Evolutionary conservation across 2,797 vertebrate genomes (phyloP), one percentile per base, ranked within the genome.

Genomic region (Sparidentex hasta): DNA sequence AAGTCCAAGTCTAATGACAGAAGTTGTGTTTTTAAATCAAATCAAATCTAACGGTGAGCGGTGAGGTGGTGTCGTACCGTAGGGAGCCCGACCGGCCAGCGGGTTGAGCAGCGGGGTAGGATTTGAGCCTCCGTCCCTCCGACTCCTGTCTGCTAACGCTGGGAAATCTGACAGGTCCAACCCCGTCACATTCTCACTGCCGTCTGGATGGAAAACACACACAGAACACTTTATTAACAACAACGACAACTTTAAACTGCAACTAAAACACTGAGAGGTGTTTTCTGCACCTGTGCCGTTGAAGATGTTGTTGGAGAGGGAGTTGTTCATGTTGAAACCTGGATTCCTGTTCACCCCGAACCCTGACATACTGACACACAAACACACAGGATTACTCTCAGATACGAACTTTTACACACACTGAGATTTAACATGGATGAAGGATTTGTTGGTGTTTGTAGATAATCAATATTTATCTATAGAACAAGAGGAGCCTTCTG

Each of bases 281-380:
- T 50, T 13, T 44, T 25, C 65, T 52, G 86, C 93, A 99, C 98
- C 98, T 94, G 98, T 99, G 95, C 98, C 98, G 87, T 99, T 99
- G 94, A 99, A 99, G 96, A 98, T 98, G 96, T 99, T 99, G 96
- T 96, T 99, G 94, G 98, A 97, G 94, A 99, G 94, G 62, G 97
- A 98, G 95, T 97, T 98, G 96, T 97, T 99, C 96, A 99, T 97
- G 94, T 97, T 97, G 95, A 97, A 99, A 88, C 97, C 97, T 90
- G 98, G 98, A 97, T 98, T 99, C 94, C 98, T 97, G 95, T 97
- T 98, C 95, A 99, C 97, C 86, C 98, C 98, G 92, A 99, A 99
- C 93, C 98, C 98, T 90, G 98, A 98, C 98, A 99, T 99, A 96
- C 98, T 99, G 77, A 85, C 57, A 82, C 5, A 64, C 9, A 62